These are phyloP conservation scores for Leptocoma aspasia DNA, from an alignment of 2,113 vertebrate genomes.

Conservation along the genomic window DNA sequence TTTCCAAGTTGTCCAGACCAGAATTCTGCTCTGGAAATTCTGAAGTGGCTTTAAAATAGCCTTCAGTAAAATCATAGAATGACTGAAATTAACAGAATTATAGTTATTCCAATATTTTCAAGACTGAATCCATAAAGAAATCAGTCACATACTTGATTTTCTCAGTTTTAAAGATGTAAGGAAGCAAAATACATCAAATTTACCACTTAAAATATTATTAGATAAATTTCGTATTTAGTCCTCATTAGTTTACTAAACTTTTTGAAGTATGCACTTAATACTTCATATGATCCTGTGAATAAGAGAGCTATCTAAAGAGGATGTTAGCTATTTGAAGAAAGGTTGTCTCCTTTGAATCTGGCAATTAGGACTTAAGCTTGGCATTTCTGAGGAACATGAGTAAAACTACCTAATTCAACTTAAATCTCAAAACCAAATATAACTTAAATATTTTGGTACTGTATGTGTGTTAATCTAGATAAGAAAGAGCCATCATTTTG, in stretches of 20 bases:
- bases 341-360: not conserved
- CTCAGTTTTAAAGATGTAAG: not conserved
- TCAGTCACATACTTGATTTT: not conserved
- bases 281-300: not conserved
- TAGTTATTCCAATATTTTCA: not conserved
- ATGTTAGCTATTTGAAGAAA: not conserved
- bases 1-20: not conserved
- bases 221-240: not conserved
- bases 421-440: not conserved
- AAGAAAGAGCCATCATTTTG: not conserved
- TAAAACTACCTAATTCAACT: not conserved
- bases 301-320: not conserved
- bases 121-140: not conserved
- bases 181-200: not conserved
- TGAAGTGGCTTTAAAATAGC: not conserved
- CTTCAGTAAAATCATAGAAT: not conserved
- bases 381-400: not conserved
- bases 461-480: not conserved
- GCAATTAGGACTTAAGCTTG: not conserved
- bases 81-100: not conserved
- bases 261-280: not conserved
- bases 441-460: not conserved
- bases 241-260: not conserved
- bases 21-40: not conserved
- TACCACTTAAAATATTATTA: not conserved